These are phyloP conservation scores for Eupithecia abbreviata DNA, from an alignment of 2,888 invertebrate species.

Conservation along the genomic window DNA sequence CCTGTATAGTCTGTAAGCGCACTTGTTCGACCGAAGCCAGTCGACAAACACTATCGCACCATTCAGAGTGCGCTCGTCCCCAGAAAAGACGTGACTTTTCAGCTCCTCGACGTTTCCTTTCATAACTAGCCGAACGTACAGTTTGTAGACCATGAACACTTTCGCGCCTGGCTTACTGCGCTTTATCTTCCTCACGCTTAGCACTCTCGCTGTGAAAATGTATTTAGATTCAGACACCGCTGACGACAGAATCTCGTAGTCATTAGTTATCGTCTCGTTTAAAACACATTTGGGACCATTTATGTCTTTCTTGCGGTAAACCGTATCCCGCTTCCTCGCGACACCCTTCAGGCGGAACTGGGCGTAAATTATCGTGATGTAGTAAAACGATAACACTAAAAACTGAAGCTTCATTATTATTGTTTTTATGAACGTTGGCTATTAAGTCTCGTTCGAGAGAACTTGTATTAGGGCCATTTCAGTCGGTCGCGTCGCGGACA, in stretches of 20 bases:
- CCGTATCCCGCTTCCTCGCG: slow-evolving; percentile 73
- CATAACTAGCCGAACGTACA: slow-evolving; percentile 75
- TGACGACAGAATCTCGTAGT: slow-evolving; percentile 82
- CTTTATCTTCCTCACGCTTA: slow-evolving; percentile 79
- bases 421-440: slow-evolving; percentile 51
- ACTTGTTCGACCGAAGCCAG: slow-evolving; percentile 78
- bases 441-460: slow-evolving; percentile 38
- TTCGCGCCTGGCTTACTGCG: slow-evolving; percentile 68
- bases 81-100: slow-evolving; percentile 72
- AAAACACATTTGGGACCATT: slow-evolving; percentile 79
- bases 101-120: slow-evolving; percentile 75
- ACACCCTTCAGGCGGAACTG: slow-evolving; percentile 69
- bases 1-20: slow-evolving; percentile 77
- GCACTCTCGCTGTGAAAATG: slow-evolving; percentile 79
- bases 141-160: slow-evolving; percentile 78
- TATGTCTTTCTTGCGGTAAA: slow-evolving; percentile 76
- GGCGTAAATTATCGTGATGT: slow-evolving; percentile 67
- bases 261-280: slow-evolving; percentile 83
- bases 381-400: slow-evolving; percentile 71
- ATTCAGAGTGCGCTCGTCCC: slow-evolving; percentile 72
- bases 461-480: slow-evolving; percentile 64
- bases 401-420: slow-evolving; percentile 74
- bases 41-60: slow-evolving; percentile 78
- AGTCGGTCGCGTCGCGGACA: slow-evolving; percentile 60
- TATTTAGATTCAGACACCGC: slow-evolving; percentile 82